phyloP scores from a whole-genome alignment of 53 echinoderm and acorn worm genomes.

The Mesocentrotus franciscanus region DNA sequence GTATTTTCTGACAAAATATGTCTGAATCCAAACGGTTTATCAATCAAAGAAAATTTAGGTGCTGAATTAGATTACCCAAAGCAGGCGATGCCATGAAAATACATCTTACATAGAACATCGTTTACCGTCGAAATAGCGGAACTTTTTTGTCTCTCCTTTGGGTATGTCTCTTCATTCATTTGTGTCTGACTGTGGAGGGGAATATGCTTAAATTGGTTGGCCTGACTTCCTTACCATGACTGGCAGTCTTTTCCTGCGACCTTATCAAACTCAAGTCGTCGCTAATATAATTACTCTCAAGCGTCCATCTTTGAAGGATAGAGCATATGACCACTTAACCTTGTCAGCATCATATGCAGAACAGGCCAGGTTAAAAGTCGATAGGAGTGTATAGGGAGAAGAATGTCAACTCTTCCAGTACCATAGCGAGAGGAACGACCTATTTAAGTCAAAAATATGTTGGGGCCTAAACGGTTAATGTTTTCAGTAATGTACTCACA shows the following conservation, averaged over 20 bases:
- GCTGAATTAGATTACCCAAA: background rate
- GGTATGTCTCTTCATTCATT: background rate
- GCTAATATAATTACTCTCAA: slow-evolving; percentile 11
- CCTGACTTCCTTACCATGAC: background rate
- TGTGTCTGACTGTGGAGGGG: background rate
- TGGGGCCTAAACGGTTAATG: too few species aligned
- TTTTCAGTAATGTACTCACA: too few species aligned
- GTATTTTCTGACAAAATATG: background rate
- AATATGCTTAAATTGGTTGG: background rate
- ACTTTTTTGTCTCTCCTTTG: background rate
- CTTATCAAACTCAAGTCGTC: slow-evolving; percentile 7
- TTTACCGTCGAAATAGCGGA: background rate
- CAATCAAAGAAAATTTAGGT: background rate
- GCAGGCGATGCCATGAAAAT: background rate
- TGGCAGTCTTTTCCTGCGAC: slow-evolving; percentile 34
- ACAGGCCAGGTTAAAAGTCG: background rate
- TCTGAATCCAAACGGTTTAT: background rate
- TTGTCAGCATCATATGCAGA: background rate
- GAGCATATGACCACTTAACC: slow-evolving; percentile 26
- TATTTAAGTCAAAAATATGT: too few species aligned
- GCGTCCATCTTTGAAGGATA: background rate
- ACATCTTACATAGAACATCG: background rate
- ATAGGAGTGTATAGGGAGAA: background rate
- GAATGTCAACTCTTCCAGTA: background rate
- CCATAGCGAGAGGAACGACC: background rate